These are phyloP conservation scores for Pseudolycoriella hygida DNA, from an alignment of 2,888 invertebrate genomes.

Conservation along the genomic window DNA sequence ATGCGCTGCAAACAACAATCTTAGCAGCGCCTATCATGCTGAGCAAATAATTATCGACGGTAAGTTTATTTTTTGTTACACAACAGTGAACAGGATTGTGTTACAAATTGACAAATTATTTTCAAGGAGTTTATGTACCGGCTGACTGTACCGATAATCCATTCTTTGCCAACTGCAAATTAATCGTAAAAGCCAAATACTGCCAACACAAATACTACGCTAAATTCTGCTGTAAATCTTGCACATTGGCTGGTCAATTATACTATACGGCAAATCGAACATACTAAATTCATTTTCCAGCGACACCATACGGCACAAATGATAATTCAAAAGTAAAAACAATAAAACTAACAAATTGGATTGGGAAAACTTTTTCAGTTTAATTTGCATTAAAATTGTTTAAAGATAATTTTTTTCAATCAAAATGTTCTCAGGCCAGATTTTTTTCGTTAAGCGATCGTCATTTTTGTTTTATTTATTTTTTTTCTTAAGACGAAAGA, in stretches of 20 bases:
- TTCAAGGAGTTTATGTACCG: constrained; percentile 52
- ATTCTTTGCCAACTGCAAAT: constrained; percentile 73
- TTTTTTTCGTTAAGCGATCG: too few relatives aligned
- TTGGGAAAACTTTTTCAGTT: too few relatives aligned
- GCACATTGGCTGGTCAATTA: constrained; percentile 70
- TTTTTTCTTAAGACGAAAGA: too few relatives aligned
- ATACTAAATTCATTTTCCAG: not conserved
- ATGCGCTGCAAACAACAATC: constrained; percentile 65
- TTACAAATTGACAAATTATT: too few relatives aligned
- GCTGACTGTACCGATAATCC: constrained; percentile 73
- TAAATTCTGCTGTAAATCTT: constrained; percentile 84
- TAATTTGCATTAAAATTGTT: too few relatives aligned
- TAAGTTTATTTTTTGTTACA: constrained; percentile 23
- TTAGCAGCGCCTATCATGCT: constrained; percentile 43
- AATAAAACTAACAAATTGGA: too few relatives aligned
- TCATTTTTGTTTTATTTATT: too few relatives aligned
- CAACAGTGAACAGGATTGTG: too few relatives aligned
- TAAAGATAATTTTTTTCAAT: too few relatives aligned
- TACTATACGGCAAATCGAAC: not conserved
- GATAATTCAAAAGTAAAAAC: too few relatives aligned
- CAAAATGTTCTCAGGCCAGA: too few relatives aligned
- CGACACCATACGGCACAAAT: too few relatives aligned
- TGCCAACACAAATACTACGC: constrained; percentile 87
- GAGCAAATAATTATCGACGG: constrained; percentile 59
- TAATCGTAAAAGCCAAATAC: constrained; percentile 69